Conservation (phyloP, 2,797 vertebrate species). For the Morelia viridis region DNA sequence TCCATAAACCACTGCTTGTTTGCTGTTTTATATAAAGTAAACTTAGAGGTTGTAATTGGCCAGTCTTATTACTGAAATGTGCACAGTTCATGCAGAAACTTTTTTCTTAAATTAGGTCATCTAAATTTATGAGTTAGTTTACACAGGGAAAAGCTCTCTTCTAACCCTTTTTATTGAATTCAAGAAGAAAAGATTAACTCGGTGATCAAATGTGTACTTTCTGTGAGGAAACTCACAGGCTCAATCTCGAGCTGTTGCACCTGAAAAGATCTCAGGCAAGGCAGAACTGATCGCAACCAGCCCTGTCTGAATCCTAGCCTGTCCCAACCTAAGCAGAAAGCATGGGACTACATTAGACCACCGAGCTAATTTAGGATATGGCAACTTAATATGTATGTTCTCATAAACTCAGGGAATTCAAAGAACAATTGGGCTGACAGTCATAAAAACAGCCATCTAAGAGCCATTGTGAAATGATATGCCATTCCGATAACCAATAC, state of each 20-base stretch:
- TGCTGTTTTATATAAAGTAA: constrained; percentile 13
- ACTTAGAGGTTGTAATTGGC: constrained; percentile 20
- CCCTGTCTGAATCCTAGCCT: not conserved
- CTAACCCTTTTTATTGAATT: not conserved
- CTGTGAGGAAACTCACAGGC: not conserved
- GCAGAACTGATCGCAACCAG: not conserved
- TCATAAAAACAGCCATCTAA: not conserved
- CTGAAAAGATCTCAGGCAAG: not conserved
- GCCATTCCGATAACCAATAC: not conserved
- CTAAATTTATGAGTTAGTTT: constrained; percentile 8
- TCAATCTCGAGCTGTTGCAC: not conserved
- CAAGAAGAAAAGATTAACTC: not conserved
- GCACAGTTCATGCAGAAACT: not conserved
- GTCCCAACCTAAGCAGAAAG: not conserved
- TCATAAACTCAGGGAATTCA: not conserved
- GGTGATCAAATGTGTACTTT: not conserved
- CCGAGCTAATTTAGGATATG: not conserved
- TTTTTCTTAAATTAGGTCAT: not conserved
- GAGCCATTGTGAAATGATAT: not conserved
- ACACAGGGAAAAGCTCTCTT: not conserved
- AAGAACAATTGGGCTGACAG: not conserved
- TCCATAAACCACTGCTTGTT: not conserved
- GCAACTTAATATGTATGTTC: not conserved
- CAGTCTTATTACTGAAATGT: constrained; percentile 7
- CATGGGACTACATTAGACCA: not conserved